Evolutionary conservation across 2,797 vertebrate species (phyloP).

Genomic region (Oreortyx pictus): DNA sequence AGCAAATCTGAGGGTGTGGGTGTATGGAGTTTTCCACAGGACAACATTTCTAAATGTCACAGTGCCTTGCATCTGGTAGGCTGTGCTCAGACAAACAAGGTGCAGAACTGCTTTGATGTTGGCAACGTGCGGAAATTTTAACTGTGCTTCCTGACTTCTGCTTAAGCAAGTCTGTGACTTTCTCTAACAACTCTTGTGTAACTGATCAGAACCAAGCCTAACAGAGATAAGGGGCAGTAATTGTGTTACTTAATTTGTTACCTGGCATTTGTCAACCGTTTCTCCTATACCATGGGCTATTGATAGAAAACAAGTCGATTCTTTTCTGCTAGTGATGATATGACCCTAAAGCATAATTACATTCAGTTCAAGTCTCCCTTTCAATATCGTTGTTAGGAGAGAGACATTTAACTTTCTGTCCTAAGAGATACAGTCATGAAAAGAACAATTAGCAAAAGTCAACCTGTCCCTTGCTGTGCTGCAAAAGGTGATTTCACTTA

Average conservation of each 20-base stretch:
- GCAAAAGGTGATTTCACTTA: background rate
- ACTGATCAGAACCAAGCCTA: background rate
- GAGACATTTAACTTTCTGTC: background rate
- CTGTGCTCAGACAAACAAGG: background rate
- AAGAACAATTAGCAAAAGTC: background rate
- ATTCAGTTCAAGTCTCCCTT: background rate
- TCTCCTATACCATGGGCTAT: background rate
- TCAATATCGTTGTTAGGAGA: background rate
- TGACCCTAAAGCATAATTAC: background rate
- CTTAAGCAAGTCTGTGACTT: background rate
- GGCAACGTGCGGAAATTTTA: background rate
- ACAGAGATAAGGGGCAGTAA: background rate
- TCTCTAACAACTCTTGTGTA: background rate
- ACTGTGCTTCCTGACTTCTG: background rate
- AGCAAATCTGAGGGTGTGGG: background rate
- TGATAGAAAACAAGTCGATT: background rate
- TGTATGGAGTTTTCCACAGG: background rate
- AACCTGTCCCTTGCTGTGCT: background rate
- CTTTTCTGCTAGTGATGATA: background rate
- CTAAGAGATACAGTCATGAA: background rate
- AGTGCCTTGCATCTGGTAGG: background rate
- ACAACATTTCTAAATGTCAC: conserved; percentile 11
- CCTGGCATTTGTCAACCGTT: background rate
- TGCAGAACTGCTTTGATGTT: background rate
- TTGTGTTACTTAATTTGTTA: background rate